These are phyloP conservation scores for Sialis lutaria DNA, from an alignment of 2,888 invertebrate genomes.

Conservation along the genomic window DNA sequence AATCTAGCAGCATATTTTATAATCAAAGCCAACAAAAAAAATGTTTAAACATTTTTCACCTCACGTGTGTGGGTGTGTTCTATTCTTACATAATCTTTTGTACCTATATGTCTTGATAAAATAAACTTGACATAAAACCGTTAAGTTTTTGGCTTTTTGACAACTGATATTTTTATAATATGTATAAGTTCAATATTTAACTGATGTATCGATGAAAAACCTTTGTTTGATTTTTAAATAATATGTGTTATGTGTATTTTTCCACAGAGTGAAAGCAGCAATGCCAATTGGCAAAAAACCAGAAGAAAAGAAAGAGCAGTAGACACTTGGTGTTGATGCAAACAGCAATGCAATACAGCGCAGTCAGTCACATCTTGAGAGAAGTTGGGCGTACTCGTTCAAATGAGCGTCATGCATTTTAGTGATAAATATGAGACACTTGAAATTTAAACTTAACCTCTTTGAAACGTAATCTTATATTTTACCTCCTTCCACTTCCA, in stretches of 20 bases:
- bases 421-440: not conserved
- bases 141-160: not conserved
- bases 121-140: not conserved
- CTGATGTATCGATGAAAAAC: not conserved
- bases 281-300: slow-evolving; percentile 77
- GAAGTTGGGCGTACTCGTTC: not conserved
- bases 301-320: slow-evolving; percentile 74
- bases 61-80: too few species aligned
- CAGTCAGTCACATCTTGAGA: too few species aligned
- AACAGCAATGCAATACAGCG: not conserved
- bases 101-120: not conserved
- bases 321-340: slow-evolving; percentile 15
- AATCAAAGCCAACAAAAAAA: not conserved
- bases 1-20: not conserved
- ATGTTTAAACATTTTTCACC: too few species aligned
- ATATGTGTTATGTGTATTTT: slow-evolving; percentile 7
- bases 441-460: not conserved
- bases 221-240: not conserved
- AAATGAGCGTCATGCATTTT: not conserved
- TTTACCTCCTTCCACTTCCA: too few species aligned
- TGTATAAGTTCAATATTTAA: not conserved
- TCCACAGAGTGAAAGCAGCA: slow-evolving; percentile 66
- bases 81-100: not conserved
- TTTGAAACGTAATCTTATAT: not conserved
- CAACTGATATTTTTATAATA: not conserved